phyloP scores from a whole-genome alignment of 2,888 invertebrate genomes.

The Sepiola atlantica region DNA sequence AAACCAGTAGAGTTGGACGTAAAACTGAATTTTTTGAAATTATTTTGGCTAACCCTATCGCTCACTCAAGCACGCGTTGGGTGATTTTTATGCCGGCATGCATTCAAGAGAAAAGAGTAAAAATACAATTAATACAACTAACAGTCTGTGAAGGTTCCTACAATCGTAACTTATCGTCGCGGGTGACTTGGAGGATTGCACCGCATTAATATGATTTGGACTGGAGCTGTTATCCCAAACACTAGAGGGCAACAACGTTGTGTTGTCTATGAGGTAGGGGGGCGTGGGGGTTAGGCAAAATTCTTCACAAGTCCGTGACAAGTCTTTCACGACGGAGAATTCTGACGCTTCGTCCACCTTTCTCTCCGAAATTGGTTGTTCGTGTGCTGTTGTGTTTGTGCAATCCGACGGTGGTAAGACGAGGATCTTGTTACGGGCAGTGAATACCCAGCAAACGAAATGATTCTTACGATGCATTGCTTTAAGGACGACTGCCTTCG shows the following conservation, averaged over 20 bases:
- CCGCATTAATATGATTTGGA: background rate
- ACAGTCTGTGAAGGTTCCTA: background rate
- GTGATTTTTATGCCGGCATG: background rate
- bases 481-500: slow-evolving; percentile 60
- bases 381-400: slow-evolving; percentile 44
- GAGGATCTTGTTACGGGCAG: slow-evolving; percentile 55
- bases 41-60: slow-evolving; percentile 41
- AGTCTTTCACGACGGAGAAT: slow-evolving; percentile 44
- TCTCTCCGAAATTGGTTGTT: slow-evolving; percentile 13
- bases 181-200: background rate
- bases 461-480: slow-evolving; percentile 55
- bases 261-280: slow-evolving; percentile 10
- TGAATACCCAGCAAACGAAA: slow-evolving; percentile 64
- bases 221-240: slow-evolving; percentile 37
- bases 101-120: slow-evolving; percentile 33
- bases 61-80: background rate
- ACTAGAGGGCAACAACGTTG: slow-evolving; percentile 25
- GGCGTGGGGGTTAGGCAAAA: slow-evolving; percentile 36
- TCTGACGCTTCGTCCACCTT: slow-evolving; percentile 24
- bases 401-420: slow-evolving; percentile 49
- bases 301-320: slow-evolving; percentile 45
- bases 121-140: slow-evolving; percentile 34
- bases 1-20: slow-evolving; percentile 39
- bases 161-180: slow-evolving; percentile 1
- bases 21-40: slow-evolving; percentile 44